These are phyloP conservation scores for Spheniscus humboldti DNA, from an alignment of 2,797 vertebrate genomes.

Conservation along the genomic window DNA sequence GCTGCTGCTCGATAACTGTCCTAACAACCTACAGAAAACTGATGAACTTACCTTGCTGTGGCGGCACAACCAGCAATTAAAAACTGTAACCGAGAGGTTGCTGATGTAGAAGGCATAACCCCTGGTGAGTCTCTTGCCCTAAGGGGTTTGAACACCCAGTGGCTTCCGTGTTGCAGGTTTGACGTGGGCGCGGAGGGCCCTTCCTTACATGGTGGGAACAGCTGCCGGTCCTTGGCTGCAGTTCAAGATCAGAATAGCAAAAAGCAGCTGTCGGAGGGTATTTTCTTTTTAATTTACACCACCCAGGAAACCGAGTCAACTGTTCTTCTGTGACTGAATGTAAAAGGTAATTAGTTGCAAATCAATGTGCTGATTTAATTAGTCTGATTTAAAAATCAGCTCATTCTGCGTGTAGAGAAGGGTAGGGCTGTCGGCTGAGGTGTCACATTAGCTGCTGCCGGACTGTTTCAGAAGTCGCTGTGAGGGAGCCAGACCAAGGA, in stretches of 20 bases:
- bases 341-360: not conserved
- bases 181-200: not conserved
- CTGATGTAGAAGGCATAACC: not conserved
- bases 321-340: not conserved
- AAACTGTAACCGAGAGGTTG: not conserved
- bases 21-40: not conserved
- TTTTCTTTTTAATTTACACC: not conserved
- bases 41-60: not conserved
- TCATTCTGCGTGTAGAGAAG: not conserved
- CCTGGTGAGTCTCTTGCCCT: not conserved
- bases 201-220: not conserved
- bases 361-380: not conserved
- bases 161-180: rapidly evolving
- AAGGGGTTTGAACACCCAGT: not conserved
- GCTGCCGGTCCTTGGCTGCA: rapidly evolving
- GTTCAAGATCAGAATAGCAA: not conserved
- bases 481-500: constrained; percentile 54
- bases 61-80: not conserved
- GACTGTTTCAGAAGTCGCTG: not conserved
- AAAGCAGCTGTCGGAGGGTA: not conserved
- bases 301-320: not conserved
- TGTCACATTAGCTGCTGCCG: not conserved
- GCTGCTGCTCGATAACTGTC: not conserved
- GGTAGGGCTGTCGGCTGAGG: not conserved
- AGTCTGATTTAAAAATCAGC: not conserved